phyloP scores from a whole-genome alignment of 1,140 invertebrate genomes.

The Campoletis sonorensis region DNA sequence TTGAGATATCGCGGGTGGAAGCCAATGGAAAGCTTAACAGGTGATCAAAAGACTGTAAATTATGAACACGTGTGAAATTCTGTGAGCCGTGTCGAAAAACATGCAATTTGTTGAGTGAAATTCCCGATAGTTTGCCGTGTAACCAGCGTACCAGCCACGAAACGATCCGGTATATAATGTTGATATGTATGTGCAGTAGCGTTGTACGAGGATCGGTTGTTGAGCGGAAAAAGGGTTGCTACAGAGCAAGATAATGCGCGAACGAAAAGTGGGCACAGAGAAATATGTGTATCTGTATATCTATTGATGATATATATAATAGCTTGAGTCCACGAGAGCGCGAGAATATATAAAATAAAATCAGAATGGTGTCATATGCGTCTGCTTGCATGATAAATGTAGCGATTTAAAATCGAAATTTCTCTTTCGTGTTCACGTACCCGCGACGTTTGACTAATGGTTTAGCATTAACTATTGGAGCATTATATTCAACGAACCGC shows the following conservation, averaged over 20 bases:
- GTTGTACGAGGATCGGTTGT: slow-evolving; percentile 47
- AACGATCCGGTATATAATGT: slow-evolving; percentile 21
- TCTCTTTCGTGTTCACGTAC: slow-evolving; percentile 75
- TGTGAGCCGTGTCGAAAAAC: neutral
- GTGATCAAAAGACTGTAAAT: no score
- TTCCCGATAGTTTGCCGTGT: slow-evolving; percentile 18
- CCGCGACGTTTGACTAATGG: slow-evolving; percentile 76
- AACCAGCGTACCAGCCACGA: slow-evolving; percentile 25
- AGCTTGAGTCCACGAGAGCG: slow-evolving; percentile 58
- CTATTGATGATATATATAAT: slow-evolving; percentile 32
- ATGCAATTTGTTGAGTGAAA: neutral
- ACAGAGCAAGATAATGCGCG: slow-evolving; percentile 33
- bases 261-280: slow-evolving; percentile 33
- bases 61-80: no score
- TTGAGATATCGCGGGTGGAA: no score
- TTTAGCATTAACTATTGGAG: slow-evolving; percentile 75
- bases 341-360: slow-evolving; percentile 76
- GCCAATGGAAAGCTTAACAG: no score
- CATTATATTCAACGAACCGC: slow-evolving; percentile 70
- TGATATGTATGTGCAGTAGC: slow-evolving; percentile 48
- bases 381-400: slow-evolving; percentile 78
- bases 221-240: slow-evolving; percentile 65
- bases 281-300: slow-evolving; percentile 13
- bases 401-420: slow-evolving; percentile 78
- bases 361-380: slow-evolving; percentile 76